Percentiles rank a stretch among this genome's conserved stretches.
These are phyloP conservation scores for Erethizon dorsatum DNA, from an alignment of 2,797 vertebrate genomes.

Conservation along the genomic window DNA sequence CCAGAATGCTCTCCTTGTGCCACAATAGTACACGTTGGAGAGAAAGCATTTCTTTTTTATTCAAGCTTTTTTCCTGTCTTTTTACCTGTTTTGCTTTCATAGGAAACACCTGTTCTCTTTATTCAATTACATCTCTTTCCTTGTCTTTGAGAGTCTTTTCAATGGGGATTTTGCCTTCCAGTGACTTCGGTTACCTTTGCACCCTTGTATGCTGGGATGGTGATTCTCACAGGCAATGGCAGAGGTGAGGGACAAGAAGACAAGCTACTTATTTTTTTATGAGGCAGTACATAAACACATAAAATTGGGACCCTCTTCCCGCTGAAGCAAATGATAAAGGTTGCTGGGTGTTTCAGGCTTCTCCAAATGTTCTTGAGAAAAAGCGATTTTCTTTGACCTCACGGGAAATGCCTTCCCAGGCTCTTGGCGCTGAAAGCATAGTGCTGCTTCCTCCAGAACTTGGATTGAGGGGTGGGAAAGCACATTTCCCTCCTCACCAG, in stretches of 20 bases:
- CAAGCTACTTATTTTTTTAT: fast-evolving
- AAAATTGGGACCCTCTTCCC: neutral
- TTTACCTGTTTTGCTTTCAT: slow-evolving; percentile 23
- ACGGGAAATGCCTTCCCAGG: neutral
- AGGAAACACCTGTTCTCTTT: neutral
- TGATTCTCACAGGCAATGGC: neutral
- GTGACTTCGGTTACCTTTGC: neutral
- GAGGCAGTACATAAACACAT: neutral
- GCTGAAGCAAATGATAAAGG: neutral
- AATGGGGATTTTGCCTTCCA: neutral
- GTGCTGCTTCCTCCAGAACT: neutral
- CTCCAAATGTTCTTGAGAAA: neutral
- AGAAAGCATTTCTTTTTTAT: neutral
- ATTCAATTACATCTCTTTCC: neutral
- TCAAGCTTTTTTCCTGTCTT: neutral
- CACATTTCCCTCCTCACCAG: neutral
- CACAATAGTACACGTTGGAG: neutral
- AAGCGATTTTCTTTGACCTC: neutral
- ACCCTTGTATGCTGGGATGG: neutral
- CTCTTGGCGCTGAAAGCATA: neutral
- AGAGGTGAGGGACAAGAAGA: neutral
- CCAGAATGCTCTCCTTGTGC: neutral
- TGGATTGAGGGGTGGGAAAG: neutral
- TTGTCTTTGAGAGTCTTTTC: neutral
- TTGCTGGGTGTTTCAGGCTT: neutral